Base-by-base conservation (phyloP, 2,113 vertebrate species). In the Labrus mixtus region DNA sequence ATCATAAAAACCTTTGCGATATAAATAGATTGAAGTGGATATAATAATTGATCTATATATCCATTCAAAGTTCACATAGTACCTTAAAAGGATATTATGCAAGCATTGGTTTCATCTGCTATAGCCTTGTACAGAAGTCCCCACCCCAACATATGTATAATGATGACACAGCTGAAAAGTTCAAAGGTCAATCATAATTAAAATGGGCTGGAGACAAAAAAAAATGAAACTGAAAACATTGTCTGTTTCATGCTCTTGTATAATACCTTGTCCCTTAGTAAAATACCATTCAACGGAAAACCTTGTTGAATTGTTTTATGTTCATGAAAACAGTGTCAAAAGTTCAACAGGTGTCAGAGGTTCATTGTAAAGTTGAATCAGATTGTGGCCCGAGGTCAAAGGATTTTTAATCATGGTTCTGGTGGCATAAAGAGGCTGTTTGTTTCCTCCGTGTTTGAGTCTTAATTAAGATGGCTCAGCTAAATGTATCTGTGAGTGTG, bases 391-490 rank as follows among this genome's bases (percentile, higher is more conserved):
- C 51, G 23, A 20, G 22, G 22, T 75, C 58, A 74, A 33, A 37
- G 65, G 63, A 45, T 73, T 76, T 57, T 56, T 16, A 33, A 15
- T 62, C 53, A 46, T n/a, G 11, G 25, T 33, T 76, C 53, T 45
- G 54, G 29, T 74, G 25, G 55, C 70, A 89, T 81, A 81, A 89
- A 88, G 81, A 82, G 57, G 29, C 78, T 60, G 61, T 79, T 86
- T 87, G 81, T 89, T 77, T 63, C 51, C 59, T 55, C 7, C 16
- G 17, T 48, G 17, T 19, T 36, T 9, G 65, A 62, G 73, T 70
- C 78, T 79, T 85, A 89, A 90, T 89, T 80, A 80, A 85, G 68
- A 86, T 39, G 39, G 61, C 71, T 81, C 78, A 76, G 82, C 64
- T 64, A 66, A 86, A 88, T 75, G 79, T 68, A 48, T 81, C 36